Evolutionary conservation across 2,888 invertebrate genomes (phyloP), one percentile per base, ranked within the genome.

Genomic region (Zelleria hepariella): DNA sequence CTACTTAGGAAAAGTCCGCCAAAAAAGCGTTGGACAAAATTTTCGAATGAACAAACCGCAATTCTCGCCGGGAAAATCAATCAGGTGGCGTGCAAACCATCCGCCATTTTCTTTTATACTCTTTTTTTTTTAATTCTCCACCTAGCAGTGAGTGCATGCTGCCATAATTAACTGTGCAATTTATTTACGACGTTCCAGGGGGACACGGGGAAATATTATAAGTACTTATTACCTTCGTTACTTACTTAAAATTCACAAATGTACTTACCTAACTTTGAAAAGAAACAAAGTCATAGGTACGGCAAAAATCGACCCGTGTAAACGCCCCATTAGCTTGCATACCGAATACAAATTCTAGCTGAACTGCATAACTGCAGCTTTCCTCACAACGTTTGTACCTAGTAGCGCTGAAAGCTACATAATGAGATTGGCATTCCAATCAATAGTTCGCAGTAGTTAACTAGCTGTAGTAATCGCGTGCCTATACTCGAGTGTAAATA

Each of bases 401-500:
- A n/a, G n/a, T n/a, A n/a, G n/a, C n/a, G n/a, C n/a, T n/a, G n/a
- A n/a, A n/a, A n/a, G n/a, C n/a, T n/a, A n/a, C n/a, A n/a, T 26
- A 26, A 26, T 26, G 4, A 26, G 5, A 26, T 26, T 26, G 26
- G 26, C 26, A 5, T 32, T 32, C 7, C 3, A 10, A 32, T 10
- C 10, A 5, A 32, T 42, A 42, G 32, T 2, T 42, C 0, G 10
- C 32, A 5, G 32, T 4, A 15, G n/a, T n/a, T 32, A 10, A 10
- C 10, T 32, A 32, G 32, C 3, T 32, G 10, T 2, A 32, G 32
- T 32, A 32, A 32, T 75, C 68, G 74, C 75, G 75, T 75, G 75
- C 68, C 70, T 61, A 59, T 60, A 27, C 21, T 32, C 54, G 63
- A 59, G 66, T 73, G 71, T 78, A 74, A 80, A 80, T 80, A 78